phyloP scores from a whole-genome alignment of 2,797 vertebrate genomes.

The Synanceia verrucosa region DNA sequence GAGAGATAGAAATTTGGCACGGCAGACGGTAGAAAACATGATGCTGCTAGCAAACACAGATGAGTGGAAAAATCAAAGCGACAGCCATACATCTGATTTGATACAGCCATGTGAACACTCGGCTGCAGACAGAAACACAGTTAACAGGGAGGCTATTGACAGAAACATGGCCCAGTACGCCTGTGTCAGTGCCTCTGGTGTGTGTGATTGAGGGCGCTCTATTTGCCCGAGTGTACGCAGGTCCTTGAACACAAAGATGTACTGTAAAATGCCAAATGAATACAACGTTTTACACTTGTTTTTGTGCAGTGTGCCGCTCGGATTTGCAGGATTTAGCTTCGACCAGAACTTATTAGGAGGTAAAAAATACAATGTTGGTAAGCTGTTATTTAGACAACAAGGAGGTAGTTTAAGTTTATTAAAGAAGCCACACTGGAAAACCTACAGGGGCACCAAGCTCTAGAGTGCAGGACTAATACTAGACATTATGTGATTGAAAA shows the following conservation, averaged over 20 bases:
- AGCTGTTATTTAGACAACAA: constrained; percentile 8
- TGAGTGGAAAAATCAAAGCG: constrained; percentile 78
- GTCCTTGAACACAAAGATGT: constrained; percentile 11
- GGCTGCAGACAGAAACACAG: constrained; percentile 49
- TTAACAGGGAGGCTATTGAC: constrained; percentile 63
- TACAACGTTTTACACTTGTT: neutral
- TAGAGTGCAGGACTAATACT: neutral
- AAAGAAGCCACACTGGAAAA: neutral
- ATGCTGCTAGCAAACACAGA: constrained; percentile 61
- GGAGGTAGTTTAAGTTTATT: neutral
- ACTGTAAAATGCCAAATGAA: constrained; percentile 17
- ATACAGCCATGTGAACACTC: constrained; percentile 51
- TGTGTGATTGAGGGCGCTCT: constrained; percentile 20
- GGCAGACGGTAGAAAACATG: constrained; percentile 27
- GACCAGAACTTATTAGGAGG: neutral
- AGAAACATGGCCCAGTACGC: constrained; percentile 36
- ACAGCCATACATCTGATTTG: constrained; percentile 73
- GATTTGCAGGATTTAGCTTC: neutral
- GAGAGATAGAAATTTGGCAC: constrained; percentile 37
- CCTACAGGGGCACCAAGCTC: neutral
- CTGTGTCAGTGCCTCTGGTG: constrained; percentile 31
- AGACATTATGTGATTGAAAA: neutral
- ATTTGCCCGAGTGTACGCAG: neutral
- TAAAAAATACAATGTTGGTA: neutral
- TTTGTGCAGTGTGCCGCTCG: neutral